Conservation (phyloP, 2,888 invertebrate genomes). For the Ditylenchus weischeri region DNA sequence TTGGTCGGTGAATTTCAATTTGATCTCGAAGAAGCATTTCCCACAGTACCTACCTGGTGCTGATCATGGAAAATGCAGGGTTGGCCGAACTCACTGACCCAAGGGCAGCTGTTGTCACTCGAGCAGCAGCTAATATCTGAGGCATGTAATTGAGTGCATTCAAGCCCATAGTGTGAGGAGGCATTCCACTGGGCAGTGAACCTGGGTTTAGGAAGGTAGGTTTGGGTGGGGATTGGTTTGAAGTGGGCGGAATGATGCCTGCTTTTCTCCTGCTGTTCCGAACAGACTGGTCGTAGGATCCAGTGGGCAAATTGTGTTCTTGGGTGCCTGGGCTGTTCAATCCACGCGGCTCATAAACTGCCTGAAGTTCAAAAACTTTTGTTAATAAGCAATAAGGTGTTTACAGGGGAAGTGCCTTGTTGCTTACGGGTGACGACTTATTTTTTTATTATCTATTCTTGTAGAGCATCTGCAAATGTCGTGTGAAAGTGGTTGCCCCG, state of each 20-base stretch:
- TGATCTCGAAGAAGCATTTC: no score
- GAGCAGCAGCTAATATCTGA: slow-evolving; percentile 42
- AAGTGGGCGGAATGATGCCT: slow-evolving; percentile 11
- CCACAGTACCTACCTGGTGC: slow-evolving; percentile 2
- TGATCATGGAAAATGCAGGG: not conserved
- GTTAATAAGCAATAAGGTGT: no score
- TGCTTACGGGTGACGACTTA: no score
- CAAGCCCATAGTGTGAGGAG: slow-evolving; percentile 2
- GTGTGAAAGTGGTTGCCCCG: no score
- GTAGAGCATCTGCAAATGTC: no score
- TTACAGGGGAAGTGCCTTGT: no score
- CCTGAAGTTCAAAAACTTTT: slow-evolving; percentile 10
- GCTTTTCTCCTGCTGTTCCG: not conserved
- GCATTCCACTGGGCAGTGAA: not conserved
- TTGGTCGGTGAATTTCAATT: no score
- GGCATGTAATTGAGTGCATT: slow-evolving; percentile 43
- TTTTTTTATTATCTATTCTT: no score
- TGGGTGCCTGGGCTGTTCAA: slow-evolving; percentile 8
- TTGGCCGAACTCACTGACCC: slow-evolving; percentile 2
- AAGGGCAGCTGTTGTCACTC: slow-evolving; percentile 4
- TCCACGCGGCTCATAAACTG: slow-evolving; percentile 29
- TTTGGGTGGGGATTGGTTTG: not conserved
- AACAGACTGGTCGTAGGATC: not conserved
- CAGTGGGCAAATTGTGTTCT: slow-evolving; percentile 12
- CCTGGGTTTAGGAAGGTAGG: not conserved